Conservation (phyloP, 2,888 invertebrate species). For the Zaprionus bogoriensis region DNA sequence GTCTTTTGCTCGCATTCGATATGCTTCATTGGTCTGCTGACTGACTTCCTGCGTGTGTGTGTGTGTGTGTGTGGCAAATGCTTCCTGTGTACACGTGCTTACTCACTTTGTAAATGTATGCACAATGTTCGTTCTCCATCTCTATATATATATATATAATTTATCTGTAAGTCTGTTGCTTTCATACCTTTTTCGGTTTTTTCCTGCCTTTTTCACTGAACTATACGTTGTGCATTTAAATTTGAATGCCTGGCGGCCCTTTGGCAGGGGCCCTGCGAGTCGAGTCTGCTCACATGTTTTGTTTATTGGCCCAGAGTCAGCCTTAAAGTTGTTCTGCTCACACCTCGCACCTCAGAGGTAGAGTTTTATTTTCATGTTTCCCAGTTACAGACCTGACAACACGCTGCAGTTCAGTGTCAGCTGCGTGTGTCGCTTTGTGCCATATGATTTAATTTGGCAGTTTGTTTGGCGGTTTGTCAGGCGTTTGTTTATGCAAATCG, state of each 20-base stretch:
- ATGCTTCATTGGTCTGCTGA: conserved; percentile 37
- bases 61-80: conserved; percentile 26
- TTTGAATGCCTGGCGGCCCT: conserved; percentile 62
- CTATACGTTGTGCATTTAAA: conserved; percentile 76
- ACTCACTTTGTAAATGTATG: conserved; percentile 38
- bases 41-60: conserved; percentile 55
- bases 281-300: conserved; percentile 1
- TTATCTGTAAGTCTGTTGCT: conserved; percentile 8
- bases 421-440: conserved; percentile 40
- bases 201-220: conserved; percentile 29
- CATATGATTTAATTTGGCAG: conserved; percentile 65
- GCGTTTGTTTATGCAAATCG: conserved; percentile 58
- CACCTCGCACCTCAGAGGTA: conserved; percentile 19
- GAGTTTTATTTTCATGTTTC: background rate
- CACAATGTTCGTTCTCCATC: background rate
- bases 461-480: conserved; percentile 42
- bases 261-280: conserved; percentile 14
- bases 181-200: conserved; percentile 19
- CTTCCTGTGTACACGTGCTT: conserved; percentile 53
- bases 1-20: conserved; percentile 3
- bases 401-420: conserved; percentile 32
- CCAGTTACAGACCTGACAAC: conserved; percentile 38
- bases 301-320: conserved; percentile 4
- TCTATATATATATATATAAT: conserved; percentile 5
- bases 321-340: conserved; percentile 31